Conservation (phyloP, 2,888 invertebrate genomes). For the Villa cingulata region DNA sequence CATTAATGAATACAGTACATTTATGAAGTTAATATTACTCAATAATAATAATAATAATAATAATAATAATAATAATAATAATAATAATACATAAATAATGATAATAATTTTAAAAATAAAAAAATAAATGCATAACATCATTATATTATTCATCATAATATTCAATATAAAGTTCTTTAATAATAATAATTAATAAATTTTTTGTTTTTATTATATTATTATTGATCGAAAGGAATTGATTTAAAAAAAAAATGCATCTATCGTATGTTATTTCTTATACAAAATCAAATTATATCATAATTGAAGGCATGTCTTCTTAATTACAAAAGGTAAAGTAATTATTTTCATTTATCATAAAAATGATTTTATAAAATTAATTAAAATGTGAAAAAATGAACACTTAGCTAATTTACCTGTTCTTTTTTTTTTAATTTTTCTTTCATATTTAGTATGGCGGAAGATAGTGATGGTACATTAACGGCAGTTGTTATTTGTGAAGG, state of each 20-base stretch:
- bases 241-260: neutral
- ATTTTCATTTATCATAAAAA: neutral
- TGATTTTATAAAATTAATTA: neutral
- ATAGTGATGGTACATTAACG: slow-evolving; percentile 64
- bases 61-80: too few species aligned
- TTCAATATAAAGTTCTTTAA: too few species aligned
- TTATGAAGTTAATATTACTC: too few species aligned
- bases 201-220: neutral
- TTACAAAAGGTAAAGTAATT: slow-evolving; percentile 9
- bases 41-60: too few species aligned
- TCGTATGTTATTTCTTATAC: neutral
- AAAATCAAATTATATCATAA: slow-evolving; percentile 9
- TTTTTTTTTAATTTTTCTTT: slow-evolving; percentile 14
- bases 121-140: too few species aligned
- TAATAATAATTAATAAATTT: neutral
- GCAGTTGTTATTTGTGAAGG: slow-evolving; percentile 87
- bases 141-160: too few species aligned
- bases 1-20: too few species aligned
- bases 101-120: too few species aligned
- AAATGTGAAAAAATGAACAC: neutral
- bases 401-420: neutral
- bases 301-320: slow-evolving; percentile 12
- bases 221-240: neutral
- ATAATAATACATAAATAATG: neutral
- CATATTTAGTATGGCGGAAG: slow-evolving; percentile 74